These are phyloP conservation scores for Catocala nupta DNA, from an alignment of 2,888 invertebrate genomes.

Conservation along the genomic window DNA sequence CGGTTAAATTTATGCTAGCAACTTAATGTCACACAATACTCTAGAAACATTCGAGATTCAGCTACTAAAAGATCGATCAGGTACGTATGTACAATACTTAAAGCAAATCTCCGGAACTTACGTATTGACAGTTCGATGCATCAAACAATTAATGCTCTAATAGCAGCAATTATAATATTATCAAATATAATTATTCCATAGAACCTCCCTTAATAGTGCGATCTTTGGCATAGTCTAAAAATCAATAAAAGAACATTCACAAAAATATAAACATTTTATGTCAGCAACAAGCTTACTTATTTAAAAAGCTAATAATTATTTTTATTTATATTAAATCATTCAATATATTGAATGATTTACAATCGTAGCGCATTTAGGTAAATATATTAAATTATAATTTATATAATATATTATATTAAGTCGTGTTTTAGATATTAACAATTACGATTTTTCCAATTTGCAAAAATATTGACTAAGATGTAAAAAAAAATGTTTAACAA, in stretches of 20 bases:
- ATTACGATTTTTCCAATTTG: too few species aligned
- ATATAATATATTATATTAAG: too few species aligned
- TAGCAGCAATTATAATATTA: background rate
- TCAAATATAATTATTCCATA: background rate
- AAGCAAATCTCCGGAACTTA: constrained; percentile 20
- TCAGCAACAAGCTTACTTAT: constrained; percentile 34
- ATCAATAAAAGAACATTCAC: constrained; percentile 46
- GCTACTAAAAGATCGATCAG: constrained; percentile 30
- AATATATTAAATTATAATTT: constrained; percentile 1
- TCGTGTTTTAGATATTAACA: too few species aligned
- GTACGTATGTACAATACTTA: constrained; percentile 47
- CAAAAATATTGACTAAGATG: too few species aligned
- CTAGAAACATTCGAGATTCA: constrained; percentile 21
- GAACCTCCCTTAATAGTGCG: constrained; percentile 35
- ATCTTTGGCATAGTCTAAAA: constrained; percentile 61
- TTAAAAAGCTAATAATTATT: background rate
- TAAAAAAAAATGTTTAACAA: too few species aligned
- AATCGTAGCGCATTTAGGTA: constrained; percentile 11
- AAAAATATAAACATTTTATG: constrained; percentile 42
- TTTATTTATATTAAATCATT: constrained; percentile 1
- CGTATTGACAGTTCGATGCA: constrained; percentile 29
- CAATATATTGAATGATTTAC: constrained; percentile 3
- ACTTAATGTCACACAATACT: constrained; percentile 12
- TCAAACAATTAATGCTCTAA: constrained; percentile 24
- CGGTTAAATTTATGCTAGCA: constrained; percentile 1